Evolutionary conservation across 2,888 invertebrate species (phyloP), one percentile per base, ranked within the genome.

Genomic region (Eurytoma adleriae): DNA sequence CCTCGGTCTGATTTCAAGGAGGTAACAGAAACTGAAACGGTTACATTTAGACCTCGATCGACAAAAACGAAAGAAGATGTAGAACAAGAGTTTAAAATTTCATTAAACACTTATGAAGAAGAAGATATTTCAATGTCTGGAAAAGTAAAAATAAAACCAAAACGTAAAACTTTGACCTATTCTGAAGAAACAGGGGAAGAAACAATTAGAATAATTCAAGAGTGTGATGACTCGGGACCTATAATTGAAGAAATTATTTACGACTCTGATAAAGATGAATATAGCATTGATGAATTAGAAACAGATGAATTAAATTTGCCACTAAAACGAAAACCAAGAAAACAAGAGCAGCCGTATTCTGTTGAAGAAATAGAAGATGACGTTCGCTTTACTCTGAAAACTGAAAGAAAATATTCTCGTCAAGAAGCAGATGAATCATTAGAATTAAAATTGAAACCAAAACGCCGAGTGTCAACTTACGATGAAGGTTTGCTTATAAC

Each of bases 31-130:
- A 93, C 94, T 13, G 95, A 96, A 92, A 95, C 93, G 85, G 96
- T 96, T 0, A 96, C 95, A 57, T 96, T 96, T 91, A 94, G 95
- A 85, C 95, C 96, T 14, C 94, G 94, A 90, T 91, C 92, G 5
- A 95, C 94, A 0, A 96, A 95, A 91, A 95, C 95, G 0, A 96
- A 95, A 90, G 96, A 96, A 92, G 96, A 96, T 86, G 96, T 97
- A 16, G 96, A 97, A 88, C 97, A 97, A 91, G 97, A 97, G 91
- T 97, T 97, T 89, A 96, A 95, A 90, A 96, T 97, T 84, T 95
- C 95, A 14, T 91, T 96, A 81, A 95, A 96, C 90, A 95, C 96
- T 0, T 96, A 96, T 88, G 96, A 96, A 57, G 96, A 96, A 91
- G 96, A 96, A 92, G 96, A 96, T 91, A 95, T 96, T 84, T 96